A percentile compares a stretch with the other conserved stretches of the same genome.
phyloP scores from a whole-genome alignment of 2,113 vertebrate genomes.

The Tonatia bakeri region DNA sequence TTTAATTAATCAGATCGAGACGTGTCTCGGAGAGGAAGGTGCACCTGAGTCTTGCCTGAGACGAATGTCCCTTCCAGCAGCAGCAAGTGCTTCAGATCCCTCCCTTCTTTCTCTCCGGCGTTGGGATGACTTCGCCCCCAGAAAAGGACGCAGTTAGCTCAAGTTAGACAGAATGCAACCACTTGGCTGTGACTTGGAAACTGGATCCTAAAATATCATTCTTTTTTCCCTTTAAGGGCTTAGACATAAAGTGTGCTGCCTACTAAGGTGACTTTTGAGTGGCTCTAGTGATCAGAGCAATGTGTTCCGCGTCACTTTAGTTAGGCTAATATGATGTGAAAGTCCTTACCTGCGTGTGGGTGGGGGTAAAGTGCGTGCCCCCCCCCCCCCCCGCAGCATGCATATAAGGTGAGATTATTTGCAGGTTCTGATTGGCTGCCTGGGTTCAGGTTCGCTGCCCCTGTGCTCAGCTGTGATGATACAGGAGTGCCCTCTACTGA shows the following conservation, averaged over 20 bases:
- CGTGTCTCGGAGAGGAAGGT: background rate
- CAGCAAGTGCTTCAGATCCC: background rate
- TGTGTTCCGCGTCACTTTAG: background rate
- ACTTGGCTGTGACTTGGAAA: background rate
- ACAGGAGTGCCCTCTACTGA: constrained; percentile 70
- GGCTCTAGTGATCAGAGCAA: background rate
- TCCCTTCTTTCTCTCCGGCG: background rate
- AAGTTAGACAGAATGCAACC: background rate
- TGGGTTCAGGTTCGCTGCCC: fast-evolving
- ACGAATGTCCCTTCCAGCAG: background rate
- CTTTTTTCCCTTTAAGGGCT: background rate
- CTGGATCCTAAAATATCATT: background rate
- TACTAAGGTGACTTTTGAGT: background rate
- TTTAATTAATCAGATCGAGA: background rate
- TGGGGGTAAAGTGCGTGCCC: too few species aligned
- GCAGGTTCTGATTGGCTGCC: background rate
- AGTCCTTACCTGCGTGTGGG: fast-evolving
- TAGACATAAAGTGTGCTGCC: background rate
- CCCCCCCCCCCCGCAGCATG: too few species aligned
- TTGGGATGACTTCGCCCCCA: background rate
- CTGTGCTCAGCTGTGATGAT: background rate
- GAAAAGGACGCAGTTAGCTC: background rate
- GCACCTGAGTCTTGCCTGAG: background rate
- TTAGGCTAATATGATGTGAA: background rate
- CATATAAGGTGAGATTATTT: fast-evolving